These are phyloP conservation scores for Pachycephus smyrnensis DNA, from an alignment of 2,888 invertebrate species.

Conservation along the genomic window DNA sequence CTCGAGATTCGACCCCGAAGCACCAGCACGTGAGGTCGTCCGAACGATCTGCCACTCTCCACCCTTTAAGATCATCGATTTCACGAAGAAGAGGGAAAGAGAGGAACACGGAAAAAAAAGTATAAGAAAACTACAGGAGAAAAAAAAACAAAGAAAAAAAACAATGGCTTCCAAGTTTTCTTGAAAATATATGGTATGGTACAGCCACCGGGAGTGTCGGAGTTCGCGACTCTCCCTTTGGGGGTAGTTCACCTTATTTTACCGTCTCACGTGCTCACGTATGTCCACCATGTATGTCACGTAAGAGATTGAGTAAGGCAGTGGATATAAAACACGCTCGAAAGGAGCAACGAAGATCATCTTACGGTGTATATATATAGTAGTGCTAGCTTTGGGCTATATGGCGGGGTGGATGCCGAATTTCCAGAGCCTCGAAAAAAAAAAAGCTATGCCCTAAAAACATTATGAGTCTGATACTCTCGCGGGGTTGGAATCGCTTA, in stretches of 20 bases:
- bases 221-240: neutral
- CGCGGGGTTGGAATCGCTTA: neutral
- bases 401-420: neutral
- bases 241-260: neutral
- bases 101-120: neutral
- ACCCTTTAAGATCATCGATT: neutral
- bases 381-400: neutral
- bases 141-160: neutral
- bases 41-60: conserved; percentile 27
- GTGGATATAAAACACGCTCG: neutral
- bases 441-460: neutral
- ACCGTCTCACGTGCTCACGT: neutral
- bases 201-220: neutral
- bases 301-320: neutral
- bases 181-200: neutral
- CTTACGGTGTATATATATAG: neutral
- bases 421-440: neutral
- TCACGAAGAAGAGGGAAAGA: neutral
- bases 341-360: neutral
- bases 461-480: neutral
- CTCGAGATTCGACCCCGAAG: conserved; percentile 6
- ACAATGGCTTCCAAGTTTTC: neutral
- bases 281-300: neutral
- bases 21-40: conserved; percentile 11
- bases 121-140: neutral